Base-by-base conservation (phyloP, 2,797 vertebrate genomes). In the Macropodus opercularis region DNA sequence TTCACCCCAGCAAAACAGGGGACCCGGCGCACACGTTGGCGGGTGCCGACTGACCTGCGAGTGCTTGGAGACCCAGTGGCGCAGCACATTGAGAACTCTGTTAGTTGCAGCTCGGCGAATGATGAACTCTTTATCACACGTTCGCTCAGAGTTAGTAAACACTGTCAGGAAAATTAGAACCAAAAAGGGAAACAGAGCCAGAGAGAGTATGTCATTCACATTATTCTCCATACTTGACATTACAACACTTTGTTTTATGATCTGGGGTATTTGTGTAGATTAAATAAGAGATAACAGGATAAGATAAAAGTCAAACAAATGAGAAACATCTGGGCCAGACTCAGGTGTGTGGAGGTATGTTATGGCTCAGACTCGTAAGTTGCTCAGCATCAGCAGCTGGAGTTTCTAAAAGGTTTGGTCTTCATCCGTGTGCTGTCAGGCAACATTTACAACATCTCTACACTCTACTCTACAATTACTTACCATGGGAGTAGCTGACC, bases 31-130 rank as follows among this genome's bases (percentile, higher is more conserved):
- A 41, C 7, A 51, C 1, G 32, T 21, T 8, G 26, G 47, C 63
- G 60, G 58, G 39, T 15, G 6, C 12, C 29, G 22, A 48, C 72
- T 75, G 89, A 98, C 97, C 96, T 99, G 97, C 0, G 95, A 94
- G 41, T 99, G 97, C 43, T 99, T 98, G 69, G 95, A 98, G 39
- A 98, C 95, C 97, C 97, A 99, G 90, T 99, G 97, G 6, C 97
- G 94, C 72, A 98, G 93, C 56, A 99, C 97, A 7, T 98, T 99
- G 36, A 99, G 92, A 2, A 98, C 96, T 15, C 97, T 86, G 83
- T 98, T 98, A 17, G 96, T 98, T 4, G 96, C 97, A 0, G 97
- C 95, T 79, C 96, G 87, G 24, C 96, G 94, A 75, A 98, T 98
- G 84, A 98, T 95, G 79, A 98, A 98, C 54, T 99, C 96, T 87